These are phyloP conservation scores for Eira barbara DNA, from an alignment of 2,113 vertebrate genomes.

Conservation along the genomic window DNA sequence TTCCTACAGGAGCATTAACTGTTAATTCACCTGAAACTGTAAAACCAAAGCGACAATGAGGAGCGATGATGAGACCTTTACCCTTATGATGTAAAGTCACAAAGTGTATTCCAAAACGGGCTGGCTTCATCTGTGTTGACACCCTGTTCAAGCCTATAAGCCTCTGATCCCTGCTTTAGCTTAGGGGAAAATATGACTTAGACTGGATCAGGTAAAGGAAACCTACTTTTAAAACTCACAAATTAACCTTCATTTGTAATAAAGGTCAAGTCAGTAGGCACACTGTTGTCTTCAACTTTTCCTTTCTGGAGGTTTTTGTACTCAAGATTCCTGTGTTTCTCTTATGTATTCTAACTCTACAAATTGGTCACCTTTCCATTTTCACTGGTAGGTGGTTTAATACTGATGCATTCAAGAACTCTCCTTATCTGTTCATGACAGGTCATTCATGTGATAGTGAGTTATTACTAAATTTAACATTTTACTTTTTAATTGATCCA, in stretches of 20 bases:
- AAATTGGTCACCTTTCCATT: neutral
- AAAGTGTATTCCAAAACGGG: neutral
- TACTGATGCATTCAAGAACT: neutral
- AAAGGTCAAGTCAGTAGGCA: neutral
- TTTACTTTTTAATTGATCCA: conserved; percentile 13
- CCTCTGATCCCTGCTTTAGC: neutral
- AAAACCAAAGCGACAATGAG: neutral
- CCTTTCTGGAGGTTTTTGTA: neutral
- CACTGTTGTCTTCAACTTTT: neutral
- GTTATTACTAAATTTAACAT: neutral
- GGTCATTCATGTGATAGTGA: neutral
- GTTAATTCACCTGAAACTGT: neutral
- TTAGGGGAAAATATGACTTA: neutral
- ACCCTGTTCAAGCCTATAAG: neutral
- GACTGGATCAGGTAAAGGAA: neutral
- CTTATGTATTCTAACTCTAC: neutral
- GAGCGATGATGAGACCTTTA: neutral
- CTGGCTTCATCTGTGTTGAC: neutral
- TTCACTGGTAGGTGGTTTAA: neutral
- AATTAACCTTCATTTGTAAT: neutral
- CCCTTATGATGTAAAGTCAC: neutral
- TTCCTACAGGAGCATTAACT: neutral
- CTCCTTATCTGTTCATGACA: neutral
- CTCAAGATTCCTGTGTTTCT: neutral
- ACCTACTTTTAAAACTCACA: neutral